Evolutionary conservation across 2,113 vertebrate genomes (phyloP), one percentile per base, ranked within the genome.

Genomic region (Poecilia latipinna): DNA sequence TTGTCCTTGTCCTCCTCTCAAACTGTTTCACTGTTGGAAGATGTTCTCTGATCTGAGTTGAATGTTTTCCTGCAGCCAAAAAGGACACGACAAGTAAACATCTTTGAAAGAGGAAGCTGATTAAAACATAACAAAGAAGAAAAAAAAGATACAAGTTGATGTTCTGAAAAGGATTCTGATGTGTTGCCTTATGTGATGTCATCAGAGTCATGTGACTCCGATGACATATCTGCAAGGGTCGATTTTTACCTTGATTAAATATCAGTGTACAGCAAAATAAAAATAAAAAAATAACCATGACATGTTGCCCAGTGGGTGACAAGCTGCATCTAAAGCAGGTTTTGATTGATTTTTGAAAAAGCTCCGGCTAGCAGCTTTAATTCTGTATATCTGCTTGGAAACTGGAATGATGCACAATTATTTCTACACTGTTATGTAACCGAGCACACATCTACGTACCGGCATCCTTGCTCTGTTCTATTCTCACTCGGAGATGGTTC

Each of bases 371-470:
- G 22, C 51, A 24, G 19, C 51, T n/a, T 57, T 57, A 57, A 57
- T 5, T n/a, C 4, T 24, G 7, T 3, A 10, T 57, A 57, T 10
- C 51, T 6, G 48, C 19, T 54, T 54, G 48, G 39, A 29, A 13
- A 48, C 28, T 72, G 28, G 63, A 44, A 65, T 28, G 31, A 44
- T 44, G 22, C 61, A 70, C 84, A 74, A 74, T 72, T 86, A 75
- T 68, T 68, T 74, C 74, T 29, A 7, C 51, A 76, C 69, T 77
- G 80, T 92, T 91, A 90, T 87, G 85, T 86, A 93, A 91, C 77
- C 88, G 51, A n/a, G 8, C 8, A 2, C 22, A 24, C 19, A 10
- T 57, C 51, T 57, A n/a, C n/a, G n/a, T n/a, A 11, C 51, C 51
- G 24, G 22, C 51, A 57, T 24, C 51, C 51, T 86, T 88, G 28